Evolutionary conservation across 2,888 invertebrate species (phyloP), one percentile per base, ranked within the genome.

Genomic region (Heliothis peltigera): DNA sequence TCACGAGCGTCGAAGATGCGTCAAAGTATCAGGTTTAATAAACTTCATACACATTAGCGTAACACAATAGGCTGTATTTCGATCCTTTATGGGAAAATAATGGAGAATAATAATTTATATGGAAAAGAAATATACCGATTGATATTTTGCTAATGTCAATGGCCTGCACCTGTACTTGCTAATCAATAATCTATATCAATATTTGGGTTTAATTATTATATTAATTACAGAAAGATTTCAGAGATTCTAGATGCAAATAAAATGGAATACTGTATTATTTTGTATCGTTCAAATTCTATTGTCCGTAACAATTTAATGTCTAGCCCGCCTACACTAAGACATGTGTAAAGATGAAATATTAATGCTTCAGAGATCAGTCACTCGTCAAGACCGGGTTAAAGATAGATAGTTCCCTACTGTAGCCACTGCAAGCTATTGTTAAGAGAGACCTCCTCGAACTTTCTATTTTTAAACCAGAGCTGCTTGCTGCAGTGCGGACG

Each of bases 1-100:
- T 83, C 83, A 83, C 46, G 49, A 22, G 49, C 22, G 47, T 44
- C 43, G 28, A 19, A 49, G 60, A 65, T 63, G 42, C 69, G 72
- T 72, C 75, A 72, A 51, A 35, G 4, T 53, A 55, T 56, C 22
- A 54, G 42, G 73, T 69, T 71, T 66, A 69, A 64, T 61, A 63
- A 56, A 53, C 77, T 65, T 52, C 25, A 0, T 7, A 47, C 28
- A 47, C 6, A 63, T 57, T 55, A 51, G 28, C n/a, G n/a, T n/a
- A 10, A 47, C 28, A 47, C 6, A 63, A 62, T 55, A 51, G 28
- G 22, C 17, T 52, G 5, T 46, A 10, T n/a, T 12, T 39, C 46
- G n/a, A 25, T 51, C 43, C 19, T 65, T 35, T 35, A 19, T 6
- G 15, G 2, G 17, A 7, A 28, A 49, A 56, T 42, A 4, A 17